Evolutionary conservation across 2,797 vertebrate species (phyloP).

Genomic region (Hydrocynus forskahlii): DNA sequence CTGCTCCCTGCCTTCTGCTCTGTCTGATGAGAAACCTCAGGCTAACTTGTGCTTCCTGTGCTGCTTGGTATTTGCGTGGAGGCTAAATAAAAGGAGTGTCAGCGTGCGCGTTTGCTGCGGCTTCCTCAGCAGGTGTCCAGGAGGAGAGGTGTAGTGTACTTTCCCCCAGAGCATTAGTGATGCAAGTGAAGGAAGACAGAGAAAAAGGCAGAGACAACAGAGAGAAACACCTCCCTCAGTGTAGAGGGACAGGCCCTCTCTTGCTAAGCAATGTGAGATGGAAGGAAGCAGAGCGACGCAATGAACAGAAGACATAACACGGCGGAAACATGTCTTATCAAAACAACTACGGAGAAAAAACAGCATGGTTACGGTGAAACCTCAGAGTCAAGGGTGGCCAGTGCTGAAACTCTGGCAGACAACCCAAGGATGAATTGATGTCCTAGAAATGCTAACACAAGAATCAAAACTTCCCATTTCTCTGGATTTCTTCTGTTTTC

Average conservation of each 20-base stretch:
- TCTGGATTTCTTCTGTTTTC: neutral
- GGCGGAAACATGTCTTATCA: slow-evolving; percentile 4
- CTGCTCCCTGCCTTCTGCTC: slow-evolving; percentile 67
- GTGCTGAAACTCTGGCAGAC: neutral
- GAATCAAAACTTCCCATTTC: neutral
- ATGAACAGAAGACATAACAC: neutral
- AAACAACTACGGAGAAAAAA: slow-evolving; percentile 10
- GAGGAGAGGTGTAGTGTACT: slow-evolving; percentile 63
- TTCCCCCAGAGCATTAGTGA: slow-evolving; percentile 62
- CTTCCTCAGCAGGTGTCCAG: slow-evolving; percentile 59
- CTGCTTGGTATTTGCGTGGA: slow-evolving; percentile 47
- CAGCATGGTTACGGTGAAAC: neutral
- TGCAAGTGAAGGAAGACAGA: slow-evolving; percentile 27
- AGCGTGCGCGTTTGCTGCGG: slow-evolving; percentile 48
- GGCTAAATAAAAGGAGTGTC: slow-evolving; percentile 34
- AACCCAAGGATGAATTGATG: no score
- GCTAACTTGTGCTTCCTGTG: slow-evolving; percentile 69
- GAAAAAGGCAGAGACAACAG: neutral
- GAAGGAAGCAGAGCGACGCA: slow-evolving; percentile 5
- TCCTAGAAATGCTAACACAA: neutral
- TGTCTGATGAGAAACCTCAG: slow-evolving; percentile 55
- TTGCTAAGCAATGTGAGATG: neutral
- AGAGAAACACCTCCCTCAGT: neutral
- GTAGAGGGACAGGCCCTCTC: slow-evolving; percentile 12
- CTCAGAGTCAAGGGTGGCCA: slow-evolving; percentile 8